Conservation (phyloP, 2,888 invertebrate species). For the Acanthosepion lycidas region DNA sequence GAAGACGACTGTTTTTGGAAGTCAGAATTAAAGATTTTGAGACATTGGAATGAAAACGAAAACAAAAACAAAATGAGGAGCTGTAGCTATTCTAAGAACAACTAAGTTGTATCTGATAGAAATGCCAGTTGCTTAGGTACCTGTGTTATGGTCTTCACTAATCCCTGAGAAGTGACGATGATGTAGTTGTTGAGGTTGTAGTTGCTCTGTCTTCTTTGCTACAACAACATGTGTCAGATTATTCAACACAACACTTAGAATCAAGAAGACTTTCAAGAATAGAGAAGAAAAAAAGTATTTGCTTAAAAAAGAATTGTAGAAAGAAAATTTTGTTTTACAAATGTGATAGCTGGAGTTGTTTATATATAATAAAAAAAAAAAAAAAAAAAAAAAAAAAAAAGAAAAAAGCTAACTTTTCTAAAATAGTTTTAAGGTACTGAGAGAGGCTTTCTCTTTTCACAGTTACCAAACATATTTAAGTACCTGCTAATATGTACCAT, state of each 20-base stretch:
- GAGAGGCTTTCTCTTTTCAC: too few relatives aligned
- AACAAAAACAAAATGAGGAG: neutral
- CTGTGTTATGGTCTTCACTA: constrained; percentile 46
- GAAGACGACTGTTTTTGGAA: too few relatives aligned
- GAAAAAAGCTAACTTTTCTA: too few relatives aligned
- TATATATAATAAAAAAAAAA: too few relatives aligned
- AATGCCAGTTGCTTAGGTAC: constrained; percentile 46
- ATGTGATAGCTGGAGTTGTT: too few relatives aligned
- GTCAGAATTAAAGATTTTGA: neutral
- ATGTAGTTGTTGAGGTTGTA: constrained; percentile 44
- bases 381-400: too few relatives aligned
- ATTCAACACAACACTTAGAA: constrained; percentile 37
- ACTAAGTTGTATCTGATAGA: constrained; percentile 44
- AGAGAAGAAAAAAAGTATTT: neutral
- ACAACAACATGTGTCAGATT: constrained; percentile 46
- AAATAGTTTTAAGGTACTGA: too few relatives aligned
- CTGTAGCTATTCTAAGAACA: constrained; percentile 36
- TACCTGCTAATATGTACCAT: too few relatives aligned
- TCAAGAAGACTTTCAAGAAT: neutral
- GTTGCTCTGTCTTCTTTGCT: constrained; percentile 44
- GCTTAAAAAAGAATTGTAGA: too few relatives aligned
- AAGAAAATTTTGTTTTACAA: too few relatives aligned
- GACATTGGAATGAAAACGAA: constrained; percentile 44
- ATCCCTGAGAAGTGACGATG: constrained; percentile 45
- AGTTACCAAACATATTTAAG: too few relatives aligned